Base-by-base conservation (phyloP, 2,113 vertebrate species). In the Erinaceus europaeus region DNA sequence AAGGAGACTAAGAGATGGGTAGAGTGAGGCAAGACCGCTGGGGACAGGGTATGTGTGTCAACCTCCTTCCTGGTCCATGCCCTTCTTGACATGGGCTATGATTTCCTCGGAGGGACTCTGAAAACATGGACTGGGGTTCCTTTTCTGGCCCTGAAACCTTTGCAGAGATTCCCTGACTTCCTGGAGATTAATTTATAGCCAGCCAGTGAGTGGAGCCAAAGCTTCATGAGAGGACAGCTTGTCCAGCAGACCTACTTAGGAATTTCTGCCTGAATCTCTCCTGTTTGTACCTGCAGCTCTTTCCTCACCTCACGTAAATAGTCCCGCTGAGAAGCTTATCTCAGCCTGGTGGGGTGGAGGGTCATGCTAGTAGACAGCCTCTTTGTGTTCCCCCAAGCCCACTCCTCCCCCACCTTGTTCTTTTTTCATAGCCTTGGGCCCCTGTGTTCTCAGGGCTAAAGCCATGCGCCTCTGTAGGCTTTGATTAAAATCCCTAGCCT, bases 191-290 rank as follows among this genome's bases (percentile, higher is more conserved):
- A 95, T 96, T 96, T 95, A 92, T 67, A 95, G 75, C 91, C 96
- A 96, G 79, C 97, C 97, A 96, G 97, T 94, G 97, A 97, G 97
- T 96, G 97, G 97, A 97, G 97, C 97, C 96, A 96, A 96, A 96
- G 96, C 87, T 96, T 97, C 93, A 59, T 0, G 68, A 93, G 50
- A 96, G 4, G 6, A 72, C 4, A 44, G 65, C 82, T 78, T 44
- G 64, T 86, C 74, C 74, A 46, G 80, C 32, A 78, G 88, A 44
- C 27, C 65, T 44, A 90, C 29, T n/a, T 69, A 36, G 48, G 94
- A 95, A 88, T 72, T 91, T 75, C 86, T 85, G 80, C 79, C 91
- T 78, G 59, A 32, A 12, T 64, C 82, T 94, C 94, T 89, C 61
- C 52, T 94, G 72, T 7, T 38, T 76, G 86, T 91, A 85, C 92